Percentiles rank a stretch among this genome's conserved stretches.
phyloP scores from a whole-genome alignment of 2,888 invertebrate species.

The Amphipoea lucens region DNA sequence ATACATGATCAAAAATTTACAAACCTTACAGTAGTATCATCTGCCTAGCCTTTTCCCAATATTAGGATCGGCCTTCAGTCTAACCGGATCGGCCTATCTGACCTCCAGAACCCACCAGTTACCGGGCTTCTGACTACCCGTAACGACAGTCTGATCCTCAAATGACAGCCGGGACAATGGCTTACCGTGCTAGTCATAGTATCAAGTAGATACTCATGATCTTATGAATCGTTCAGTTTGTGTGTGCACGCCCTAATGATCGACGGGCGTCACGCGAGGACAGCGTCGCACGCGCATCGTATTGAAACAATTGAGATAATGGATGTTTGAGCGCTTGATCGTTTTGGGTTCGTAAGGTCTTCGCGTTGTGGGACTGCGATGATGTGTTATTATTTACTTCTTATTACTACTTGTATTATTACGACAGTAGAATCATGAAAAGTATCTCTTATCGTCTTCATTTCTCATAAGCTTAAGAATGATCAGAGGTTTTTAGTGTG shows the following conservation, averaged over 20 bases:
- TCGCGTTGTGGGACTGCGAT: conserved; percentile 47
- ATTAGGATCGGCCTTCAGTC: not conserved
- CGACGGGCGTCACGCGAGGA: conserved; percentile 67
- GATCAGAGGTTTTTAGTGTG: too few relatives aligned
- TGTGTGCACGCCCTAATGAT: conserved; percentile 49
- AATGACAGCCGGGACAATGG: not conserved
- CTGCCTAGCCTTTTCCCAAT: too few relatives aligned
- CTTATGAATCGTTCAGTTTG: conserved; percentile 12
- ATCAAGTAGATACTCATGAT: not conserved
- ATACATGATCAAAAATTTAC: not conserved
- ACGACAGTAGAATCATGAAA: not conserved
- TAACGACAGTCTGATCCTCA: not conserved
- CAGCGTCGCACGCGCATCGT: conserved; percentile 66
- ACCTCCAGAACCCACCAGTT: not conserved
- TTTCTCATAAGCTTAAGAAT: not conserved
- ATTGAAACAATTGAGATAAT: conserved; percentile 73
- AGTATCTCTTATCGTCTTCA: not conserved
- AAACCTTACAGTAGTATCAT: not conserved
- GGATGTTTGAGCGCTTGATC: conserved; percentile 62
- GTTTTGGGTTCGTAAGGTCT: conserved; percentile 66
- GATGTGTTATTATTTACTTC: conserved; percentile 51
- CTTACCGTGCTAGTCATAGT: not conserved
- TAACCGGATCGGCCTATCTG: too few relatives aligned
- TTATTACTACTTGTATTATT: conserved; percentile 9
- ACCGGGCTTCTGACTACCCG: not conserved